phyloP scores from a whole-genome alignment of 2,797 vertebrate species.

The Tadarida brasiliensis region DNA sequence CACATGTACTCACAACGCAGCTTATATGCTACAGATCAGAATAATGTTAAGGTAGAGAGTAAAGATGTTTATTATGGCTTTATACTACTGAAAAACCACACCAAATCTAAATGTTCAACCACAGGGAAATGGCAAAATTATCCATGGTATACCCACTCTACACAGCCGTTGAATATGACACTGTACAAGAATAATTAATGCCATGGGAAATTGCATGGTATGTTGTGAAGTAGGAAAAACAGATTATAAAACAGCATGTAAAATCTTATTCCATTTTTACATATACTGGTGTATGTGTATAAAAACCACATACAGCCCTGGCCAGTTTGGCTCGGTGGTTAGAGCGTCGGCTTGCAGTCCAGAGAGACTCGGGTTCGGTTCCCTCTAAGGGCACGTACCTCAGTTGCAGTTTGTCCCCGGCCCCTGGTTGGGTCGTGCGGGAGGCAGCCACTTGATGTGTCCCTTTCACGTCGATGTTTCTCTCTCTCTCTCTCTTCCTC shows the following conservation, averaged over 20 bases:
- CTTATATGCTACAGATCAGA: not conserved
- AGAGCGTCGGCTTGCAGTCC: too few species aligned
- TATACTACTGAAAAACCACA: constrained; percentile 7
- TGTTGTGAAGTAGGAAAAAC: not conserved
- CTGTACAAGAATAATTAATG: constrained; percentile 38
- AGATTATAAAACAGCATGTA: constrained; percentile 15
- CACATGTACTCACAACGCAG: not conserved
- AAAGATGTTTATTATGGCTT: not conserved
- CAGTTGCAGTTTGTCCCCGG: too few species aligned
- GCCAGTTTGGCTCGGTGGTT: too few species aligned
- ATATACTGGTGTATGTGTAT: not conserved
- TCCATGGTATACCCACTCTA: not conserved
- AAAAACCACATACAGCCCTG: too few species aligned
- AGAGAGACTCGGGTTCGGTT: too few species aligned
- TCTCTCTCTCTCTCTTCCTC: too few species aligned
- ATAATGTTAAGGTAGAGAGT: not conserved
- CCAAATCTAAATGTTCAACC: constrained; percentile 1
- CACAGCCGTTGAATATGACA: not conserved
- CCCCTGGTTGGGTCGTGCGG: too few species aligned
- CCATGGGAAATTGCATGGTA: not conserved
- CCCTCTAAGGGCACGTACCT: too few species aligned
- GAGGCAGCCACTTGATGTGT: too few species aligned
- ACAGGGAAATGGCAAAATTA: constrained; percentile 28
- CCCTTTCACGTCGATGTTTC: too few species aligned
- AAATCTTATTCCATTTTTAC: not conserved